Evolutionary conservation across 1,140 invertebrate species (phyloP).

Genomic region (Hylaeus volcanicus): DNA sequence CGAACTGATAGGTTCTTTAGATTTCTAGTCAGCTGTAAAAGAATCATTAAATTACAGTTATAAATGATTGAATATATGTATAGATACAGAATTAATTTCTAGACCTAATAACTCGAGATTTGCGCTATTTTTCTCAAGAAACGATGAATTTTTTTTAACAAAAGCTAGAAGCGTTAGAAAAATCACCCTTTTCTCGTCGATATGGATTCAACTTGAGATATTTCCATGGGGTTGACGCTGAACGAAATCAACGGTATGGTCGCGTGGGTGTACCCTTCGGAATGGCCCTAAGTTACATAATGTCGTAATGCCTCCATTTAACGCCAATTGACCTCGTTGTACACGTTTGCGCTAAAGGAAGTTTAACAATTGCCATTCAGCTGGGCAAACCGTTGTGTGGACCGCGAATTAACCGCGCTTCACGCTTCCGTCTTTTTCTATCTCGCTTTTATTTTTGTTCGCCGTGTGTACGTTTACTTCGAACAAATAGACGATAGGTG

Average conservation of each 20-base stretch:
- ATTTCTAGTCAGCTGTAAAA: no score
- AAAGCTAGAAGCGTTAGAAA: background rate
- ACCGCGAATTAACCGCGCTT: constrained; percentile 69
- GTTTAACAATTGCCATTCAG: constrained; percentile 81
- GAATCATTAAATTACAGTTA: no score
- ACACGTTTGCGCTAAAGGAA: constrained; percentile 79
- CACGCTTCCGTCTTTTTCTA: constrained; percentile 74
- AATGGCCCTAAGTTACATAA: constrained; percentile 79
- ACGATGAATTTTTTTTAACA: no score
- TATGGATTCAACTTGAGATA: constrained; percentile 7
- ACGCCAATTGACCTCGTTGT: constrained; percentile 81
- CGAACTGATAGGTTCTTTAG: no score
- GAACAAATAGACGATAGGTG: background rate
- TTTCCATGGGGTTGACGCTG: constrained; percentile 43
- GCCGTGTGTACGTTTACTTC: background rate
- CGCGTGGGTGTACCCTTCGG: constrained; percentile 78
- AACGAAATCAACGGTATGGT: constrained; percentile 57
- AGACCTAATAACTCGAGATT: no score
- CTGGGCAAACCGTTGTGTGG: constrained; percentile 70
- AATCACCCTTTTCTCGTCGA: no score
- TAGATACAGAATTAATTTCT: no score
- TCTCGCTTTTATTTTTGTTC: constrained; percentile 16
- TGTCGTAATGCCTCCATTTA: constrained; percentile 79
- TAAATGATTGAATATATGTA: no score
- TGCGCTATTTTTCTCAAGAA: background rate